Evolutionary conservation across 2,797 vertebrate genomes (phyloP), one percentile per base, ranked within the genome.

Genomic region (Gephyroberyx darwinii): DNA sequence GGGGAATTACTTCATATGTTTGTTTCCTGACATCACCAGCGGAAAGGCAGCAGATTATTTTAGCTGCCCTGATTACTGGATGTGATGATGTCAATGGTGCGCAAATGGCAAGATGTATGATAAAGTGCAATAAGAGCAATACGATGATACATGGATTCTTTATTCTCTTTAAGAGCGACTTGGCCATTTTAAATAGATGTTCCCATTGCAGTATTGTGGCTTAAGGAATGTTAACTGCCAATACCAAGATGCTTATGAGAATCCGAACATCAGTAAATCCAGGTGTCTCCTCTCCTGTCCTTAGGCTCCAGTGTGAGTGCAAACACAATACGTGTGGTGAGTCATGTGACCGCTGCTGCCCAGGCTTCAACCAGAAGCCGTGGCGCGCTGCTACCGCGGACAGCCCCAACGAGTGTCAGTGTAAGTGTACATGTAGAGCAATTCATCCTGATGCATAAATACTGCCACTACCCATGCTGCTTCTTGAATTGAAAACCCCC

Each of bases 311-410:
- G 39, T 98, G 97, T 68, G 90, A 95, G 72, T 98, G 97, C 86
- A 93, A 93, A 59, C 97, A 97, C 87, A 96, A 97, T 84, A 98
- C 97, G 73, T 98, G 96, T 22, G 96, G 97, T 1, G 93, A 95
- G 80, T 96, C 94, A 13, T 98, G 97, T 86, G 93, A 95, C 79
- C 94, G 1, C 79, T 98, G 97, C 89, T 98, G 97, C 59, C 91
- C 92, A 0, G 96, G 95, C 17, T 96, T 95, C 81, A 92, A 95
- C 73, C 96, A 98, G 92, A 96, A 93, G 78, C 93, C 69, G 2
- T 98, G 97, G 97, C 92, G 74, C 30, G 92, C 94, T 0, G 96
- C 96, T 39, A 93, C 91, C 14, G 75, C 88, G 43, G 90, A 92
- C 74, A 95, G 87, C 77, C 88, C 91, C 65, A 95, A 95, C n/a